Percentiles rank a stretch among this genome's conserved stretches.
These are phyloP conservation scores for Psilopogon haemacephalus DNA, from an alignment of 2,113 vertebrate species.

Conservation along the genomic window DNA sequence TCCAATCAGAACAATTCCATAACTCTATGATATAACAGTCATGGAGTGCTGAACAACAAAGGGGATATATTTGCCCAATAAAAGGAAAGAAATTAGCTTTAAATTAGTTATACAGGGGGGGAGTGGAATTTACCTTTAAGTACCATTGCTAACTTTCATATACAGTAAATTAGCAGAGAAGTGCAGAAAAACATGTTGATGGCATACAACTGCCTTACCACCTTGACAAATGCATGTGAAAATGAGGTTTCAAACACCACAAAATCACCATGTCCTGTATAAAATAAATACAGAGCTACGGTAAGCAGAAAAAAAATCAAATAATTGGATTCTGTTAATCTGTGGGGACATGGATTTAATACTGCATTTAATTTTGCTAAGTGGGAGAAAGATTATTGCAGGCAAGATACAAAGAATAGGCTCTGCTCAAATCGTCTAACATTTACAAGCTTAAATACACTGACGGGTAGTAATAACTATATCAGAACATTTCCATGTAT, in stretches of 20 bases:
- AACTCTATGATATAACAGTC: background rate
- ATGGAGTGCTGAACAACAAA: background rate
- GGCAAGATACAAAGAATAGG: conserved; percentile 30
- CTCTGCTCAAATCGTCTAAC: background rate
- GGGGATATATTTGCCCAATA: rapidly evolving
- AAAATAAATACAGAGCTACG: background rate
- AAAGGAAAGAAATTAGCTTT: background rate
- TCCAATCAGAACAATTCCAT: no score
- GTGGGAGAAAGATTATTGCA: conserved; percentile 44
- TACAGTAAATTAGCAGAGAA: background rate
- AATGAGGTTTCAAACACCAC: background rate
- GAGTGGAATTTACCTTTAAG: background rate
- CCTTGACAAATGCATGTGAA: background rate
- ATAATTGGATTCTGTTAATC: conserved; percentile 62
- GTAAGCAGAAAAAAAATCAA: conserved; percentile 22
- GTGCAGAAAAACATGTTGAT: background rate
- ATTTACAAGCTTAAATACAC: conserved; percentile 4
- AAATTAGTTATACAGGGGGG: background rate
- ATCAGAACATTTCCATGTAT: conserved; percentile 11
- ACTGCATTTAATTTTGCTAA: conserved; percentile 61
- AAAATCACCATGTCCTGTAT: background rate
- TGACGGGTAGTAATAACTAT: conserved; percentile 9
- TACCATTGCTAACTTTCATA: background rate
- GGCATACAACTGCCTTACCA: background rate
- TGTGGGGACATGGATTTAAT: conserved; percentile 27